Evolutionary conservation across 2,113 vertebrate genomes (phyloP).

Genomic region (Cettia cetti): DNA sequence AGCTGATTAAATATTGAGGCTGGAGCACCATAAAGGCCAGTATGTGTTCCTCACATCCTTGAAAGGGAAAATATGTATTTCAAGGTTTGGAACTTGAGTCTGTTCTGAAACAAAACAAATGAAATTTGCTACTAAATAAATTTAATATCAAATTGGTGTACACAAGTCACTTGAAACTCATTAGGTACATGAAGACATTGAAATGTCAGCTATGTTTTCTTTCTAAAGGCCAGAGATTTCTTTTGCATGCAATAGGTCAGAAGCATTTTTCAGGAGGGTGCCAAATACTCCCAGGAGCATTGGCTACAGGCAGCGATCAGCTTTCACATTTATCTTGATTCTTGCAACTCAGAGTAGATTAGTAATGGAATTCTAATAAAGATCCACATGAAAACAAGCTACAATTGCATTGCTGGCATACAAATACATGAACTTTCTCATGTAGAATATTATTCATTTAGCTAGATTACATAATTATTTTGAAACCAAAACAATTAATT

Average conservation of each 20-base stretch:
- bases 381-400: not conserved
- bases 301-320: not conserved
- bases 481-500: not conserved
- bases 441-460: not conserved
- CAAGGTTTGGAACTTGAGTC: not conserved
- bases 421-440: not conserved
- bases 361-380: constrained; percentile 4
- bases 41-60: not conserved
- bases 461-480: not conserved
- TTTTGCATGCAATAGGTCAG: constrained; percentile 22
- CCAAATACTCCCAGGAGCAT: not conserved
- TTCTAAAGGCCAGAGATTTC: constrained; percentile 40
- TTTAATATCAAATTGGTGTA: constrained; percentile 28
- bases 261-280: constrained; percentile 12
- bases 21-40: not conserved
- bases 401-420: not conserved
- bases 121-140: constrained; percentile 19
- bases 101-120: constrained; percentile 35
- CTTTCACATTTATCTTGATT: constrained; percentile 25
- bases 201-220: constrained; percentile 54
- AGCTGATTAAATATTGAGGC: constrained; percentile 27
- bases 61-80: not conserved
- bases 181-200: constrained; percentile 8
- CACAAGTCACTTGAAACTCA: constrained; percentile 21
- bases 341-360: not conserved